Evolutionary conservation across 2,797 vertebrate genomes (phyloP).

Genomic region (Hippopotamyrus pictus): DNA sequence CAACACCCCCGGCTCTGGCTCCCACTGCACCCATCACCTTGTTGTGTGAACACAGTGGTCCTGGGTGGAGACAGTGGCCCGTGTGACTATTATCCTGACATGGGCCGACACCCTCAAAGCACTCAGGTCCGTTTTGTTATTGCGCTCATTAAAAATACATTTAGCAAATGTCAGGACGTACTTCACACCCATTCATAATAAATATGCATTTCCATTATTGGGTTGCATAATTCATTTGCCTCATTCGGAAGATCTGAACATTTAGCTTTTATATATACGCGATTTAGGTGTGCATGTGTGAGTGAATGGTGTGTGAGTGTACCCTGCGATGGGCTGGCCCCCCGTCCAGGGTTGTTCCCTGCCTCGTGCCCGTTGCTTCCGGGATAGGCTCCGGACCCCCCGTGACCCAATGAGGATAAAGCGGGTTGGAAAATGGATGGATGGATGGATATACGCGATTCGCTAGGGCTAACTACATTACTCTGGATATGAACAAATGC

Average conservation of each 20-base stretch:
- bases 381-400: too few species aligned
- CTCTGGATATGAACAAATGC: background rate
- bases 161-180: background rate
- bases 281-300: too few species aligned
- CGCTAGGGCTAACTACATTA: too few species aligned
- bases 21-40: background rate
- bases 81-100: background rate
- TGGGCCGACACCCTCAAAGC: background rate
- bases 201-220: background rate
- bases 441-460: too few species aligned
- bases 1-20: background rate
- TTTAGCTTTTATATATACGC: background rate
- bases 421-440: too few species aligned
- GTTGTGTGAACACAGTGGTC: background rate
- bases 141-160: background rate
- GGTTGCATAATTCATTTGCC: slow-evolving; percentile 6
- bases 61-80: background rate
- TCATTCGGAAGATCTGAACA: background rate
- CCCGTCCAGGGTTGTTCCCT: too few species aligned
- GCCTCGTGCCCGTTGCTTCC: too few species aligned
- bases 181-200: background rate
- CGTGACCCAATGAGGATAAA: too few species aligned
- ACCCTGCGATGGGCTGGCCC: too few species aligned
- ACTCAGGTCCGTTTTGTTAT: background rate
- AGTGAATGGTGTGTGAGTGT: too few species aligned